Percentiles rank a stretch among this genome's conserved stretches.
These are phyloP conservation scores for Nanorana parkeri DNA, from an alignment of 2,113 vertebrate species.

Conservation along the genomic window DNA sequence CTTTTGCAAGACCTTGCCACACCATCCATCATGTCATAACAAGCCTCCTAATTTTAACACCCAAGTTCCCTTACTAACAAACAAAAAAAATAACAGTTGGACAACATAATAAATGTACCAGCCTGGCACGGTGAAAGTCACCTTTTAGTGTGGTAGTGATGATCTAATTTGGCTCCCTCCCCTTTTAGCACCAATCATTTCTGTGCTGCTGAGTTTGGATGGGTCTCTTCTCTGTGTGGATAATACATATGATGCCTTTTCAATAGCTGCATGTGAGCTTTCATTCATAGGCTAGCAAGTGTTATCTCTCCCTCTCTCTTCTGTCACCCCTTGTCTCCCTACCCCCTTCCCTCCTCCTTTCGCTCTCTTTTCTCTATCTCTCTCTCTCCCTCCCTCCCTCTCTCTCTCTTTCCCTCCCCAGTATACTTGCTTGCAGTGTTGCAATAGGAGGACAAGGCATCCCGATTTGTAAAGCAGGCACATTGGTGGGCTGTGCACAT, in stretches of 20 bases:
- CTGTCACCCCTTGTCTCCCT: constrained; percentile 46
- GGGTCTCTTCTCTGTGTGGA: constrained; percentile 32
- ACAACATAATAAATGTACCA: constrained; percentile 4
- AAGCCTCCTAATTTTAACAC: not conserved
- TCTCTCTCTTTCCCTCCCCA: constrained; percentile 33
- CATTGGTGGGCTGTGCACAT: constrained; percentile 58
- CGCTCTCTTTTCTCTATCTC: not conserved
- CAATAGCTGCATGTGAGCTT: constrained; percentile 47
- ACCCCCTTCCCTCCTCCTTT: constrained; percentile 34
- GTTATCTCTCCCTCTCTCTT: constrained; percentile 38
- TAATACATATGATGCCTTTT: constrained; percentile 29
- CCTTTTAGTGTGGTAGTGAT: constrained; percentile 45
- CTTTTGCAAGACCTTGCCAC: too few relatives aligned
- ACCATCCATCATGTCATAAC: not conserved
- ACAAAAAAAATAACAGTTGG: not conserved
- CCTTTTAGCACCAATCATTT: constrained; percentile 17
- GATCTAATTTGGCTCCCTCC: constrained; percentile 54
- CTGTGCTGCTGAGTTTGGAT: constrained; percentile 31
- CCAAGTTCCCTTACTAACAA: not conserved
- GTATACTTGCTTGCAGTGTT: constrained; percentile 55
- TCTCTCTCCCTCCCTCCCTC: not conserved
- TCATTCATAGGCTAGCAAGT: constrained; percentile 50
- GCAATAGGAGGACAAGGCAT: constrained; percentile 55
- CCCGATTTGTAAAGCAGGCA: constrained; percentile 57
- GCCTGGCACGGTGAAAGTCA: constrained; percentile 28